These are phyloP conservation scores for Osmerus mordax DNA, from an alignment of 2,113 vertebrate genomes.

Conservation along the genomic window DNA sequence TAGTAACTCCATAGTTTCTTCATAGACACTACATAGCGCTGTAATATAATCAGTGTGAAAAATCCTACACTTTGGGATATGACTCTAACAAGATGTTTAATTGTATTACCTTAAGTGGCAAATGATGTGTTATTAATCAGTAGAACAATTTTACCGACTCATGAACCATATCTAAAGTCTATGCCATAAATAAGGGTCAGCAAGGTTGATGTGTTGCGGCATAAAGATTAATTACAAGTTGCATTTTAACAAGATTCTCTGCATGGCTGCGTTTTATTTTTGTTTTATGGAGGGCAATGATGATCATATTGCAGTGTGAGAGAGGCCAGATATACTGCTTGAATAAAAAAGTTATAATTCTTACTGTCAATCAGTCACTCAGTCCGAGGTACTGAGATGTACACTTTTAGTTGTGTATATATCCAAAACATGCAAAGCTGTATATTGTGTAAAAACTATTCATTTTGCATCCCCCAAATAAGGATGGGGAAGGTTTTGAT, in stretches of 20 bases:
- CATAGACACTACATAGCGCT: not conserved
- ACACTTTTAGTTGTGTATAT: constrained; percentile 10
- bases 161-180: constrained; percentile 42
- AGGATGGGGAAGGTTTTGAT: constrained; percentile 28
- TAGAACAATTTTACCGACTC: constrained; percentile 47
- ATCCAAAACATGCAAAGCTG: not conserved
- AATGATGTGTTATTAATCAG: constrained; percentile 61
- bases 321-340: constrained; percentile 15
- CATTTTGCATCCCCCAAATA: constrained; percentile 12
- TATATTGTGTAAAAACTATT: not conserved
- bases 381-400: constrained; percentile 21
- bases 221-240: constrained; percentile 59
- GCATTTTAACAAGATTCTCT: constrained; percentile 54
- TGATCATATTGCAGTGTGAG: constrained; percentile 3
- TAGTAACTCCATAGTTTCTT: too few relatives aligned
- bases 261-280: constrained; percentile 46
- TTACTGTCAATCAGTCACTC: constrained; percentile 31
- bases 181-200: constrained; percentile 59
- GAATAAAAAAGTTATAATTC: constrained; percentile 19
- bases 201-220: constrained; percentile 43
- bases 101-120: constrained; percentile 58
- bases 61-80: constrained; percentile 13
- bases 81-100: constrained; percentile 51
- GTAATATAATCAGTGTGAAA: constrained; percentile 3
- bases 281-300: constrained; percentile 15